A percentile compares a stretch with the other conserved stretches of the same genome.
phyloP scores from a whole-genome alignment of 2,113 vertebrate genomes.

The Syngnathus typhle region DNA sequence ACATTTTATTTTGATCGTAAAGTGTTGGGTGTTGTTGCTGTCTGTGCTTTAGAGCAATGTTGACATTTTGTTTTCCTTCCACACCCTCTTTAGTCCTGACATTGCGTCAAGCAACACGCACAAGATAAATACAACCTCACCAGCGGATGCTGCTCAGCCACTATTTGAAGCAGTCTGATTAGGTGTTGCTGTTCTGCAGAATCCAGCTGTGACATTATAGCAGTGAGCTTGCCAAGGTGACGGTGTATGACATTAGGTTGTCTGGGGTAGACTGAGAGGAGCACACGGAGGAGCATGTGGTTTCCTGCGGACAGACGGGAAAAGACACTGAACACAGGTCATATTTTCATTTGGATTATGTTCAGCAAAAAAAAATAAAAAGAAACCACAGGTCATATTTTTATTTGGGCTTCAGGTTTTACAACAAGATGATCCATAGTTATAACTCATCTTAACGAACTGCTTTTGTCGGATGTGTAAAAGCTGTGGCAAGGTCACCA shows the following conservation, averaged over 20 bases:
- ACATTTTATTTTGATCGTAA: too few species aligned
- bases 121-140: constrained; percentile 58
- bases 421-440: constrained; percentile 2
- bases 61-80: not conserved
- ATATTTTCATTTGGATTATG: not conserved
- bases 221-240: constrained; percentile 72
- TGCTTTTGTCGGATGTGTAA: too few species aligned
- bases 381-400: too few species aligned
- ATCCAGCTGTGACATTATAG: constrained; percentile 76
- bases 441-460: constrained; percentile 24
- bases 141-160: constrained; percentile 77
- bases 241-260: constrained; percentile 71
- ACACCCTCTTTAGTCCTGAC: not conserved
- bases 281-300: constrained; percentile 80
- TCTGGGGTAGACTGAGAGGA: constrained; percentile 83
- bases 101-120: not conserved
- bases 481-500: constrained; percentile 4
- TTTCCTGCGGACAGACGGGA: constrained; percentile 73
- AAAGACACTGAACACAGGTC: not conserved
- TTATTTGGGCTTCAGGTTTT: too few species aligned
- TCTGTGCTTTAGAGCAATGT: not conserved
- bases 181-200: constrained; percentile 81
- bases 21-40: not conserved
- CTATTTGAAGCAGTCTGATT: constrained; percentile 77
- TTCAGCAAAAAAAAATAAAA: too few species aligned